phyloP scores from a whole-genome alignment of 2,113 vertebrate genomes.

The Ailurus styani region DNA sequence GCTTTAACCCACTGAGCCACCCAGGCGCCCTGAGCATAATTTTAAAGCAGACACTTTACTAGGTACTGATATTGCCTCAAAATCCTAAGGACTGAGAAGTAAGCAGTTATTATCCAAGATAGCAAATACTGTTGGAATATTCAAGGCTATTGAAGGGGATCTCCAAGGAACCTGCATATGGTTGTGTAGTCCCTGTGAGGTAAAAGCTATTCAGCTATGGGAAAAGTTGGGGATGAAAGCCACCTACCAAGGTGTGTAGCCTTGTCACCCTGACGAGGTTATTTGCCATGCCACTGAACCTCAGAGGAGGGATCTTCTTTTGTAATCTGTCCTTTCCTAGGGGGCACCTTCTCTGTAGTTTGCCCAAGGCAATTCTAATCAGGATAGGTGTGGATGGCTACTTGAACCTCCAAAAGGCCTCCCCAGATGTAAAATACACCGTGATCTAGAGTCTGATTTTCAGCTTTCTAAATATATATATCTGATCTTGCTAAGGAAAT shows the following conservation, averaged over 20 bases:
- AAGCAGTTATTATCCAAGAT: neutral
- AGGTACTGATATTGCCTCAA: neutral
- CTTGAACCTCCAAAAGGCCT: neutral
- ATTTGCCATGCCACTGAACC: neutral
- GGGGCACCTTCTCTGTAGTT: neutral
- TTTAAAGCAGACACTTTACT: neutral
- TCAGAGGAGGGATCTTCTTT: neutral
- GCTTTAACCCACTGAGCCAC: too few species aligned
- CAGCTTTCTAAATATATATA: neutral
- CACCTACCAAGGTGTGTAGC: neutral
- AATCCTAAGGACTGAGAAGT: neutral
- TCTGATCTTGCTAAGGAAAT: neutral
- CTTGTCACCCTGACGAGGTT: neutral
- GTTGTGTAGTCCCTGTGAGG: neutral
- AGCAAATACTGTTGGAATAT: neutral
- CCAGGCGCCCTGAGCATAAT: too few species aligned
- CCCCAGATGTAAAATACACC: neutral
- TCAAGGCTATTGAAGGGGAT: neutral
- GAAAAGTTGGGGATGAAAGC: neutral
- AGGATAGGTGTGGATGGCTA: neutral
- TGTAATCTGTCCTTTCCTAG: neutral
- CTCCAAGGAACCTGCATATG: neutral
- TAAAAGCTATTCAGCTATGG: neutral
- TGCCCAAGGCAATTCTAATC: neutral
- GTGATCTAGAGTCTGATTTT: neutral